Evolutionary conservation across 2,888 invertebrate species (phyloP).

Genomic region (Tetragnatha montana): DNA sequence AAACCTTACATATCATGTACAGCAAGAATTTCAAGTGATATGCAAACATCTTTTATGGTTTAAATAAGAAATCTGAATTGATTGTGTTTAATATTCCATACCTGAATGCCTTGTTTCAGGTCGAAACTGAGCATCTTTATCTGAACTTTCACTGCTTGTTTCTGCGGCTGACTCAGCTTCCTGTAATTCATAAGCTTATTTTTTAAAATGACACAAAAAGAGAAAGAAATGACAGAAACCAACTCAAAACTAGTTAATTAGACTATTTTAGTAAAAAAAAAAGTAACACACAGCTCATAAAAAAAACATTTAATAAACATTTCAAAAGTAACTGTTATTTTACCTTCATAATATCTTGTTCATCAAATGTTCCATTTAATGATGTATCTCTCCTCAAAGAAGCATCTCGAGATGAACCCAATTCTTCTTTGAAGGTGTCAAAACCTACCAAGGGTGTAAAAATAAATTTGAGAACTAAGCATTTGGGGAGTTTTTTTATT

Average conservation of each 20-base stretch:
- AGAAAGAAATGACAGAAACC: neutral
- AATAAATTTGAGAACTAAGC: too few relatives aligned
- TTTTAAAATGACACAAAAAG: neutral
- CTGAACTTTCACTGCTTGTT: constrained; percentile 73
- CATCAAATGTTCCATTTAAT: constrained; percentile 78
- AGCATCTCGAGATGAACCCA: constrained; percentile 81
- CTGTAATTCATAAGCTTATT: constrained; percentile 72
- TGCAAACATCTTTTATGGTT: neutral
- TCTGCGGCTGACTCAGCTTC: constrained; percentile 77
- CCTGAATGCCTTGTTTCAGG: constrained; percentile 52
- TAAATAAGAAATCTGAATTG: neutral
- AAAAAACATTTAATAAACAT: neutral
- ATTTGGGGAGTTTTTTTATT: too few relatives aligned
- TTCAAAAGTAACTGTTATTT: neutral
- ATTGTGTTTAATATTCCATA: constrained; percentile 5
- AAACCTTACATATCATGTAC: neutral
- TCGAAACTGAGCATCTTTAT: constrained; percentile 59
- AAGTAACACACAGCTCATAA: neutral
- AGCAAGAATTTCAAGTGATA: neutral
- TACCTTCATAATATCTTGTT: constrained; percentile 84
- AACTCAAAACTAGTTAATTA: too few relatives aligned
- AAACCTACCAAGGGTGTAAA: constrained; percentile 79
- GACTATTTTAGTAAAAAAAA: too few relatives aligned
- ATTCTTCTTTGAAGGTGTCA: constrained; percentile 81
- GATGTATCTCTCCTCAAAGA: constrained; percentile 75